Base-by-base conservation (phyloP, 2,113 vertebrate genomes). In the Hydrochoerus hydrochaeris region DNA sequence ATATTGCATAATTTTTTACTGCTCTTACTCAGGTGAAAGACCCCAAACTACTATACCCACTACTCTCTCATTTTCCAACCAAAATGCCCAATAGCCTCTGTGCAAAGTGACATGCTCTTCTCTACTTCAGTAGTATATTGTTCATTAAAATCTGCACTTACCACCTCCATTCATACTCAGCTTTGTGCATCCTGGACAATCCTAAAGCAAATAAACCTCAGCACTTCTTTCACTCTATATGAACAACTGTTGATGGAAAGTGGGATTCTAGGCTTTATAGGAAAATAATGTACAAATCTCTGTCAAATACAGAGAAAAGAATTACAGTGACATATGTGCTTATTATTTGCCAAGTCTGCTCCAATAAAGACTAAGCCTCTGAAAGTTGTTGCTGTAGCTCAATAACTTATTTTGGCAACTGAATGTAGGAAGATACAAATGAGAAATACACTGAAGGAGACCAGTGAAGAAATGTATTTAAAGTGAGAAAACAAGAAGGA, bases 331-430 rank as follows among this genome's bases (percentile, higher is more conserved):
- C 80, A 81, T 84, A 69, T 58, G 57, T 94, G 19, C 49, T 90
- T 90, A 92, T 67, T 26, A 80, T 30, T 95, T 88, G 17, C 24
- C 58, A 94, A 80, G 82, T 69, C 28, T 83, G 19, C 71, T 58
- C 11, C 17, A 83, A 63, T 67, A 83, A 73, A 63, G 20, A 10
- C 32, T 41, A 65, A 78, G 38, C 19, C 20, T 60, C n/a, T 91
- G 49, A 63, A 71, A 91, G 24, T 77, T 58, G 35, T 30, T 32
- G 9, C 81, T 94, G 84, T 78, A 94, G 80, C 78, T 44, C 38
- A 89, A 85, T 38, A 90, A 92, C 54, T 87, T 90, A 52, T 88
- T 93, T 90, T 91, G 5, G 2, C 38, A 88, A 32, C 28, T 91
- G 41, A 73, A 4, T 75, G 91, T 89, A 88, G 20, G n/a, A 46